Base-by-base conservation (phyloP, 2,797 vertebrate genomes). In the Danio kyathit region DNA sequence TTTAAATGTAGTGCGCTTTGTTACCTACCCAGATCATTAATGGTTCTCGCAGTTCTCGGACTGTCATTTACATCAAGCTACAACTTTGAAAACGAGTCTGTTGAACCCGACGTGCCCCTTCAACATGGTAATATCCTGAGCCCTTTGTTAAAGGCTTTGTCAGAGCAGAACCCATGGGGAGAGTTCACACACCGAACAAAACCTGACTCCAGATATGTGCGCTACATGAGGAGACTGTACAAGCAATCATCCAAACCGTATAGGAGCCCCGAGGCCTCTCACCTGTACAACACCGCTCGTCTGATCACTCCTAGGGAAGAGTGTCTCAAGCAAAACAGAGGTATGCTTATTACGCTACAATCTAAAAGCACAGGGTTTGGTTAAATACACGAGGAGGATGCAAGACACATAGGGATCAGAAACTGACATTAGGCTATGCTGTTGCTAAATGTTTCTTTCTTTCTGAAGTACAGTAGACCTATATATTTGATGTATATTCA, bases 141-240 rank as follows among this genome's bases (percentile, higher is more conserved):
- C 5, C 93, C 96, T 2, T 90, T 97, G 76, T 89, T 97, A 79
- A 95, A 94, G 86, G 94, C 95, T 52, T 89, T 98, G 86, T 94
- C 93, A 0, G 91, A 93, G 11, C 93, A 90, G 73, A 90, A 87
- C 2, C 80, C 85, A 5, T 94, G 95, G 95, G 90, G 66, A 0
- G 74, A 86, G 0, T 74, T 79, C 9, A 79, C 41, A 7, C 93
- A 88, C 0, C 91, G 86, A 78, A 86, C 91, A 9, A 95, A 84
- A 84, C 96, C 96, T 0, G 96, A 97, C 81, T 92, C 94, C 44
- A 91, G 89, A 86, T 96, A 96, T 73, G 91, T 99, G 0, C 91
- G 87, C 1, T 99, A 96, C 88, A 96, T 99, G 95, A 96, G 95
- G 81, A 93, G 94, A 77, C 92, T 98, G 0, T 98, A 97, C 74